Percentiles rank a stretch among this genome's conserved stretches.
phyloP scores from a whole-genome alignment of 2,113 vertebrate genomes.

The Erythrocebus patas region DNA sequence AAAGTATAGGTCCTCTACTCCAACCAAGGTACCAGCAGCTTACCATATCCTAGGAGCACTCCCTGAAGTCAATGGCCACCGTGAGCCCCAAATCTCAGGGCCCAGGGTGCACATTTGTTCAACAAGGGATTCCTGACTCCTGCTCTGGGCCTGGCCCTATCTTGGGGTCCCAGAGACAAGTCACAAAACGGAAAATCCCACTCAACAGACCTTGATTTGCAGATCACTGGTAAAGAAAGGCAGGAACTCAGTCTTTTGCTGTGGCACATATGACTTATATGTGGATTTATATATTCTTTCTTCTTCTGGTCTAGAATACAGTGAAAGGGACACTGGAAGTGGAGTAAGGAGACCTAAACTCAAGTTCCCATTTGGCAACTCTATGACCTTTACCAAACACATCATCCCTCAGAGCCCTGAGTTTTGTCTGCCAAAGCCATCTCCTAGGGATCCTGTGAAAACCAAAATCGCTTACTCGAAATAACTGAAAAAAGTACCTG shows the following conservation, averaged over 20 bases:
- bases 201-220: background rate
- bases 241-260: background rate
- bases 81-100: background rate
- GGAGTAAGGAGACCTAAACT: background rate
- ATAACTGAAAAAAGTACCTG: background rate
- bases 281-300: background rate
- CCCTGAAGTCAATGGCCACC: background rate
- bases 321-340: background rate
- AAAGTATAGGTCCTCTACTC: background rate
- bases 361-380: background rate
- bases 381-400: background rate
- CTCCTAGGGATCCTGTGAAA: background rate
- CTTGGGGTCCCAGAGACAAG: background rate
- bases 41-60: background rate
- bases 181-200: background rate
- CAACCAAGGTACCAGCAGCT: background rate
- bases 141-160: background rate
- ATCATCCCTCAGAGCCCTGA: background rate
- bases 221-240: background rate
- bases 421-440: constrained; percentile 1
- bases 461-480: background rate
- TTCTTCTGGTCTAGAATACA: background rate
- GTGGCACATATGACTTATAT: background rate
- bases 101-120: background rate
- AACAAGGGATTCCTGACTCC: background rate